Percentiles rank a stretch among this genome's conserved stretches.
These are phyloP conservation scores for Mantis religiosa DNA, from an alignment of 2,888 invertebrate species.

Conservation along the genomic window DNA sequence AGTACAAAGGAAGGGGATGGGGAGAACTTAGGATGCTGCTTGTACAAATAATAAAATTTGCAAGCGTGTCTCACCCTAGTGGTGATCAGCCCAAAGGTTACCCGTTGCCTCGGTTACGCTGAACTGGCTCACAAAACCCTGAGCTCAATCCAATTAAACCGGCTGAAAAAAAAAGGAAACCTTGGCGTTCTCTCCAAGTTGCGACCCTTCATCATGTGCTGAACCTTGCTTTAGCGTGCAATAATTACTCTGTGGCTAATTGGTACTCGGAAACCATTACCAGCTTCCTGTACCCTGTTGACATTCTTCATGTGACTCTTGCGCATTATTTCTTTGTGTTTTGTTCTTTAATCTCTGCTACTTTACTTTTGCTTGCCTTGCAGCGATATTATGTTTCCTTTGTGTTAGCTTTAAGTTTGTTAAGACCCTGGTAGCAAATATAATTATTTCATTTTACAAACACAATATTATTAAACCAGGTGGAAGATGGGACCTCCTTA, in stretches of 20 bases:
- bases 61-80: no score
- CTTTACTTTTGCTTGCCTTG: not conserved
- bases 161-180: no score
- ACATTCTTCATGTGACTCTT: not conserved
- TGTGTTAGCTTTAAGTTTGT: not conserved
- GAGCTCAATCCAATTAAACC: not conserved
- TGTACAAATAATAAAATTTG: no score
- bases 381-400: not conserved
- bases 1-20: no score
- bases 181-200: not conserved
- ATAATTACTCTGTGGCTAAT: not conserved
- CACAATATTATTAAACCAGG: not conserved
- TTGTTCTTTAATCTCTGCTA: not conserved
- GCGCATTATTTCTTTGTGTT: not conserved
- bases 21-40: no score
- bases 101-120: not conserved
- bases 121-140: not conserved
- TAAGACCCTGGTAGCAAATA: not conserved
- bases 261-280: not conserved
- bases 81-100: no score
- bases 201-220: not conserved
- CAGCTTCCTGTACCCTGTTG: not conserved
- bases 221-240: not conserved
- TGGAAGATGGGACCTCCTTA: not conserved
- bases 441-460: not conserved